Conservation (phyloP, 2,797 vertebrate species). For the Sebastes dallii region DNA sequence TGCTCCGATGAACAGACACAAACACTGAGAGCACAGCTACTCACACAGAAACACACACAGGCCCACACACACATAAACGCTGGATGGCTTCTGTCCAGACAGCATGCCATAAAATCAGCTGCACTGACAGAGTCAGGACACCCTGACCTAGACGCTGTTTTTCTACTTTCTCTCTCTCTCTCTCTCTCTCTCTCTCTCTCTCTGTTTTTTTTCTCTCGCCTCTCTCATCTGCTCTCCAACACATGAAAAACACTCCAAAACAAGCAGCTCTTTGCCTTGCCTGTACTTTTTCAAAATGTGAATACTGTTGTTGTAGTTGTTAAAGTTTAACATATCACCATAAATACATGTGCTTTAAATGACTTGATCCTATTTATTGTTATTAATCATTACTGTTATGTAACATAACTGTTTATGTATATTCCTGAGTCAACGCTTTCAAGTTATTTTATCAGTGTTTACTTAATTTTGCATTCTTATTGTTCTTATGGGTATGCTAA, state of each 20-base stretch:
- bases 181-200: conserved; percentile 27
- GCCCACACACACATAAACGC: conserved; percentile 4
- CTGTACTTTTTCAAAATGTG: not conserved
- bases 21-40: conserved; percentile 12
- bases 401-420: too few species aligned
- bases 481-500: not conserved
- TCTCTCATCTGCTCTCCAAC: conserved; percentile 6
- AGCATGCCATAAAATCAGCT: conserved; percentile 73
- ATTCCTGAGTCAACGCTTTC: not conserved
- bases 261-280: not conserved
- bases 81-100: conserved; percentile 69
- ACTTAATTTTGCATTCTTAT: not conserved
- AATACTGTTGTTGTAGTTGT: not conserved
- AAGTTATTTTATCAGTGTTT: not conserved
- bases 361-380: not conserved
- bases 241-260: not conserved
- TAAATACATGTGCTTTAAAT: not conserved
- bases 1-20: not conserved
- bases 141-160: conserved; percentile 79
- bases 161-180: conserved; percentile 46
- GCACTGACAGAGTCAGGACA: conserved; percentile 78
- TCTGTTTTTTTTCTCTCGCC: not conserved
- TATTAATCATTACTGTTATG: not conserved
- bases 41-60: conserved; percentile 6
- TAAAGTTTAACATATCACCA: not conserved